Evolutionary conservation across 92 coral and sea anemone species (phyloP).

Genomic region (Epizoanthus stellaris): DNA sequence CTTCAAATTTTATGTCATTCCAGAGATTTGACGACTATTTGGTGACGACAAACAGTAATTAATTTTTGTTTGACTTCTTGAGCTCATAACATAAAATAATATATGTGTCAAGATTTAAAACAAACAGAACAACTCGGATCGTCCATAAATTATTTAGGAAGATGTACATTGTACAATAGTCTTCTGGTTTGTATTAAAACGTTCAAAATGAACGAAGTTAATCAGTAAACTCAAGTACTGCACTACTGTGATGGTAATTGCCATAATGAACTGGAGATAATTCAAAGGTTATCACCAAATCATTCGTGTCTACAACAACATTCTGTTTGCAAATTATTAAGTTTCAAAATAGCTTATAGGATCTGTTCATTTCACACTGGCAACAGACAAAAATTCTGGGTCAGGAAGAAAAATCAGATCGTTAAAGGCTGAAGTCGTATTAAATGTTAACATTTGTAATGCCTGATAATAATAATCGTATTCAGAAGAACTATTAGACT

Average conservation of each 20-base stretch:
- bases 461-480: no score
- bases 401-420: no score
- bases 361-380: no score
- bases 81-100: neutral
- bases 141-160: constrained; percentile 4
- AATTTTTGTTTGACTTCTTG: constrained; percentile 11
- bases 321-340: no score
- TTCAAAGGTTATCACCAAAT: no score
- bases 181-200: neutral
- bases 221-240: constrained; percentile 1
- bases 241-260: neutral
- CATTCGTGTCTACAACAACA: no score
- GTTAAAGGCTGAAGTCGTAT: no score
- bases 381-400: no score
- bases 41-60: constrained; percentile 14
- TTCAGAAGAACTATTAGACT: no score
- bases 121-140: neutral
- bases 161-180: neutral
- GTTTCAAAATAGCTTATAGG: no score
- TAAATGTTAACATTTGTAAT: no score
- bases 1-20: neutral
- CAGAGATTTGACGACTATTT: constrained; percentile 8
- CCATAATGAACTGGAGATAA: no score
- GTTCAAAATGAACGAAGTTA: neutral
- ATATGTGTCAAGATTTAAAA: constrained; percentile 5